These are phyloP conservation scores for Boulengeromyrus knoepffleri DNA, from an alignment of 2,113 vertebrate genomes.

Conservation along the genomic window DNA sequence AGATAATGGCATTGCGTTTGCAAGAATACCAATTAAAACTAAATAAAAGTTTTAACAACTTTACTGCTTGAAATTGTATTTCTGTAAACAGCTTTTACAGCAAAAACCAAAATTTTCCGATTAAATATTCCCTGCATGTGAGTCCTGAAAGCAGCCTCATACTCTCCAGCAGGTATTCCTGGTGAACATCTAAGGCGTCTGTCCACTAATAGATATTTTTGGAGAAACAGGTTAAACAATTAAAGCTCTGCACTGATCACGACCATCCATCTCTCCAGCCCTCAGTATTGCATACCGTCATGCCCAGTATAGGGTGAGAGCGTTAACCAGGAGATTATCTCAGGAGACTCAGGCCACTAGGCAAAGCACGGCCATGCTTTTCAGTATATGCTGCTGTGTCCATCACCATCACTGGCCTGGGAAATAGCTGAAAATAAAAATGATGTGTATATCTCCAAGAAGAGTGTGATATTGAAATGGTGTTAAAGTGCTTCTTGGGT, in stretches of 20 bases:
- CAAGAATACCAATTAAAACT: neutral
- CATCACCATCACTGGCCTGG: neutral
- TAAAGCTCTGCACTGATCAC: neutral
- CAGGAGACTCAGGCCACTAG: neutral
- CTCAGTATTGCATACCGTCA: neutral
- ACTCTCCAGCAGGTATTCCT: neutral
- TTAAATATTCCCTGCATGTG: neutral
- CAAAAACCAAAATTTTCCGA: neutral
- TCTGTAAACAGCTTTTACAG: neutral
- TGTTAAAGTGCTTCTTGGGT: neutral
- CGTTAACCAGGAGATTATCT: neutral
- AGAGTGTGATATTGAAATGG: neutral
- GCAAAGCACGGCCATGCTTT: neutral
- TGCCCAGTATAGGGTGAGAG: neutral
- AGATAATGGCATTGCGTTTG: neutral
- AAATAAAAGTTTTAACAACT: neutral
- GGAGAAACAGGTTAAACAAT: neutral
- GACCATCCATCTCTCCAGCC: neutral
- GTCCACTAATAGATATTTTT: neutral
- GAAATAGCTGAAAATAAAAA: neutral
- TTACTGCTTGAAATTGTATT: neutral
- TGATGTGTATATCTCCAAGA: neutral
- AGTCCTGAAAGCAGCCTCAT: neutral
- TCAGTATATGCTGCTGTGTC: neutral
- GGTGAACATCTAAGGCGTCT: constrained; percentile 25